Conservation (phyloP, 1,140 invertebrate genomes). For the Planococcus citri region DNA sequence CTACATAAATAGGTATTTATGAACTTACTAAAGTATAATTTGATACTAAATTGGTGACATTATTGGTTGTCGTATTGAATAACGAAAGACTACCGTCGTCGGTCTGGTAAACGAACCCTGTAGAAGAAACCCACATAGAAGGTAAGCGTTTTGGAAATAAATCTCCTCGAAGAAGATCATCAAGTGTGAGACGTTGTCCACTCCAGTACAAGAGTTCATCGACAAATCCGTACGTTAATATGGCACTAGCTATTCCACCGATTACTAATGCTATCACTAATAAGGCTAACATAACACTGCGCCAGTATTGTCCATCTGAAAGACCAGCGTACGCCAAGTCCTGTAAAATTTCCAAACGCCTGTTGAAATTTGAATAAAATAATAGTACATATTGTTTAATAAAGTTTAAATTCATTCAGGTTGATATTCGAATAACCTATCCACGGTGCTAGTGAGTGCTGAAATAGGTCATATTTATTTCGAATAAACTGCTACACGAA, state of each 20-base stretch:
- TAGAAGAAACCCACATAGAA: slow-evolving; percentile 60
- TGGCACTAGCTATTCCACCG: slow-evolving; percentile 68
- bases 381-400: too few relatives aligned
- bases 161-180: slow-evolving; percentile 54
- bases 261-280: slow-evolving; percentile 73
- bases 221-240: slow-evolving; percentile 74
- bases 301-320: slow-evolving; percentile 72
- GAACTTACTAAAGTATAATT: slow-evolving; percentile 69
- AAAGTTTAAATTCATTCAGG: too few relatives aligned
- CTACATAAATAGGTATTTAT: background rate
- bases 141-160: slow-evolving; percentile 56
- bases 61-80: slow-evolving; percentile 59
- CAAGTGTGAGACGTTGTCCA: slow-evolving; percentile 61
- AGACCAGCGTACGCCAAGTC: slow-evolving; percentile 14
- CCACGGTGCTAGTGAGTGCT: too few relatives aligned
- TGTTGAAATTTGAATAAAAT: too few relatives aligned
- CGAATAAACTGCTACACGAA: too few relatives aligned
- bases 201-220: slow-evolving; percentile 76
- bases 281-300: slow-evolving; percentile 68
- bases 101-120: slow-evolving; percentile 68
- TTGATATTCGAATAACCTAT: too few relatives aligned
- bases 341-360: background rate
- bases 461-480: too few relatives aligned
- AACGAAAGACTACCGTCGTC: slow-evolving; percentile 66
- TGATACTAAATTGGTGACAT: slow-evolving; percentile 59